phyloP scores from a whole-genome alignment of 2,113 vertebrate genomes.

The Pyrgilauda ruficollis region DNA sequence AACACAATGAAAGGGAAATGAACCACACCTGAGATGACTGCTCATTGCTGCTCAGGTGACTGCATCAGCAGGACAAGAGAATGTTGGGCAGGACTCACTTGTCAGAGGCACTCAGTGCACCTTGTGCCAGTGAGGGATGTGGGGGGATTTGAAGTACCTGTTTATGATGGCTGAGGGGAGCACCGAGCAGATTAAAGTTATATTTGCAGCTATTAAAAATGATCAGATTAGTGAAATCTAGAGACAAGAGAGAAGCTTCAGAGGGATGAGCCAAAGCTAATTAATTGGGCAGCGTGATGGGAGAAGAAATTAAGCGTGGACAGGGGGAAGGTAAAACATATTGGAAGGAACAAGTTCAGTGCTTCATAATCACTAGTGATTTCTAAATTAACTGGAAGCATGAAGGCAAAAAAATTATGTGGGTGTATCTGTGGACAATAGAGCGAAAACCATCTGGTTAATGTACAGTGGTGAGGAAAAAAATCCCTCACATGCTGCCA shows the following conservation, averaged over 20 bases:
- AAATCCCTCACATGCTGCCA: neutral
- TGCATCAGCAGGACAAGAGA: neutral
- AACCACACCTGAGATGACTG: neutral
- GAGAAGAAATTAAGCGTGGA: conserved; percentile 42
- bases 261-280: conserved; percentile 26
- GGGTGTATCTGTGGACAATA: conserved; percentile 59
- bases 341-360: conserved; percentile 14
- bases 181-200: neutral
- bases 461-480: conserved; percentile 43
- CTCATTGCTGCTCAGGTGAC: fast-evolving
- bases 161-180: neutral
- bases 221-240: neutral
- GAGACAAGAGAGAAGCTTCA: neutral
- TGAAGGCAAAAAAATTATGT: conserved; percentile 30
- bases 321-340: conserved; percentile 45
- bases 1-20: neutral
- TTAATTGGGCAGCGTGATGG: conserved; percentile 30
- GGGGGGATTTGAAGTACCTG: neutral
- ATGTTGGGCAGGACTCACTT: neutral
- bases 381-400: conserved; percentile 51
- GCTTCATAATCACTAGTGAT: conserved; percentile 13
- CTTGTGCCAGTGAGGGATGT: fast-evolving
- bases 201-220: conserved; percentile 27
- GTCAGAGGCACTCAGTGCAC: neutral
- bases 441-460: conserved; percentile 60